Conservation (phyloP, 1,140 invertebrate species). For the Anagrus nilaparvatae region DNA sequence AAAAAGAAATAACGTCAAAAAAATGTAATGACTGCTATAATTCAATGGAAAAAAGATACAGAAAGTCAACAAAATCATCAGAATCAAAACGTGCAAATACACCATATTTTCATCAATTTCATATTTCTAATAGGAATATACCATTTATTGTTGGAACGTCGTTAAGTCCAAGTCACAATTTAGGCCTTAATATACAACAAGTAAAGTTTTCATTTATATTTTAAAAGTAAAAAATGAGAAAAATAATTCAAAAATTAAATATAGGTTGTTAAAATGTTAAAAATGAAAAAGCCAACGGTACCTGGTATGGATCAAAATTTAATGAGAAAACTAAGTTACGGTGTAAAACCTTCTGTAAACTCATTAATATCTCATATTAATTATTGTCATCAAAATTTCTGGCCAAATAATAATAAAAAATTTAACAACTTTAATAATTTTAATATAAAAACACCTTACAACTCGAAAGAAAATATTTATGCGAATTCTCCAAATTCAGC, state of each 20-base stretch:
- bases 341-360: slow-evolving; percentile 25
- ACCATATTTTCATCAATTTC: slow-evolving; percentile 37
- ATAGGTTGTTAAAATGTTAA: slow-evolving; percentile 42
- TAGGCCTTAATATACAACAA: slow-evolving; percentile 48
- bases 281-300: slow-evolving; percentile 33
- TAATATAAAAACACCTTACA: too few relatives aligned
- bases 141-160: slow-evolving; percentile 48
- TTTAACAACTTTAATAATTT: too few relatives aligned
- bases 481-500: too few relatives aligned
- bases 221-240: too few relatives aligned
- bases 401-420: too few relatives aligned
- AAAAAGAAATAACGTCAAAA: too few relatives aligned
- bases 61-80: too few relatives aligned
- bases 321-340: slow-evolving; percentile 30
- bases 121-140: slow-evolving; percentile 42
- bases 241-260: neutral
- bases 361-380: slow-evolving; percentile 17
- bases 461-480: too few relatives aligned
- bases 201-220: slow-evolving; percentile 16
- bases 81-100: too few relatives aligned
- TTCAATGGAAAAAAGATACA: too few relatives aligned
- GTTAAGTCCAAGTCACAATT: slow-evolving; percentile 43
- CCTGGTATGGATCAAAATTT: slow-evolving; percentile 21
- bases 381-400: too few relatives aligned
- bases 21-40: too few relatives aligned